Evolutionary conservation across 2,888 invertebrate species (phyloP).

Genomic region (Seira musarum): DNA sequence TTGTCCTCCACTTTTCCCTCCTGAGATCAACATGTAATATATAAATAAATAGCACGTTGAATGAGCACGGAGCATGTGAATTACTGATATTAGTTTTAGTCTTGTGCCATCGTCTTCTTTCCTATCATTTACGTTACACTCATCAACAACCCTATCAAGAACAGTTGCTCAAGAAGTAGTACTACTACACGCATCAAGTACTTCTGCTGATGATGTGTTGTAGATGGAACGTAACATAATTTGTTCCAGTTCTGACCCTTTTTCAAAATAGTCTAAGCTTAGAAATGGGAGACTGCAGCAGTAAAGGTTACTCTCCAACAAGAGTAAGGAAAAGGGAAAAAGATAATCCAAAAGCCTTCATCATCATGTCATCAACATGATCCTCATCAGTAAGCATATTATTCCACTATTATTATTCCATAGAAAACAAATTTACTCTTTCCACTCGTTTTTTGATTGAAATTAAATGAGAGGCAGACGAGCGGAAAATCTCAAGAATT

Average conservation of each 20-base stretch:
- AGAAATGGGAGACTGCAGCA: too few relatives aligned
- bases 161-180: not conserved
- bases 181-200: too few relatives aligned
- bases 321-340: not conserved
- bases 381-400: conserved; percentile 25
- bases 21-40: too few relatives aligned
- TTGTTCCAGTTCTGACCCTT: too few relatives aligned
- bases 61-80: too few relatives aligned
- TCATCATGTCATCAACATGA: conserved; percentile 36
- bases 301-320: too few relatives aligned
- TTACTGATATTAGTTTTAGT: too few relatives aligned
- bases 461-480: conserved; percentile 26
- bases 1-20: too few relatives aligned
- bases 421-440: conserved; percentile 25
- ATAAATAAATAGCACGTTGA: too few relatives aligned
- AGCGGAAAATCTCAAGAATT: conserved; percentile 31
- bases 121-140: not conserved
- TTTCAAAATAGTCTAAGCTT: too few relatives aligned
- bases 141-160: conserved; percentile 12
- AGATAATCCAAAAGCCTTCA: conserved; percentile 24
- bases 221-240: too few relatives aligned
- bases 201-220: too few relatives aligned
- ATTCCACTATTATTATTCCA: conserved; percentile 22
- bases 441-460: conserved; percentile 25
- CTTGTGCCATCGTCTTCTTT: not conserved